Base-by-base conservation (phyloP, 2,888 invertebrate genomes). In the Branchellion lobata region DNA sequence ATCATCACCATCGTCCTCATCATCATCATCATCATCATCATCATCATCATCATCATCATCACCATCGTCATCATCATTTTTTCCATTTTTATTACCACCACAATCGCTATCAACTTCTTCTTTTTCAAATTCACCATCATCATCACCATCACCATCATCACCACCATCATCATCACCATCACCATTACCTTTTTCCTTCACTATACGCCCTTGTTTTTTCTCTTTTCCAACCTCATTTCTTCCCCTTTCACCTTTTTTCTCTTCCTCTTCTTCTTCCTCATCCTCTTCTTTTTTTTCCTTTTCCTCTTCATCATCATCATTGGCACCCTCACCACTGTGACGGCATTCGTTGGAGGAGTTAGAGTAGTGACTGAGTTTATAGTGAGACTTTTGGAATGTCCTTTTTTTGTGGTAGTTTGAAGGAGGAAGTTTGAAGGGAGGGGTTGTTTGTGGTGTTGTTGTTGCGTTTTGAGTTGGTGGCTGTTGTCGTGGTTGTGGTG, bases 301-400 rank as follows among this genome's bases (percentile, higher is more conserved):
- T 14, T 47, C 47, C 11, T 18, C 47, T 14, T 57, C 3, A 24
- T 57, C n/a, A 5, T 57, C n/a, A 24, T 57, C 61, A 24, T 24
- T 57, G n/a, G 5, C 61, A 24, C 5, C 61, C n/a, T n/a, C n/a
- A n/a, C n/a, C n/a, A n/a, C n/a, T n/a, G n/a, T n/a, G n/a, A n/a
- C n/a, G n/a, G n/a, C n/a, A n/a, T n/a, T n/a, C n/a, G n/a, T n/a
- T n/a, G 21, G 61, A 57, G 21, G 61, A 24, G 61, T n/a, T 57
- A 5, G 61, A 57, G 61, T 57, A 57, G n/a, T 57, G 61, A n/a
- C 61, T 57, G n/a, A 57, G 61, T 57, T 57, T 57, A n/a, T 57
- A 57, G 24, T 57, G 5, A 5, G 8, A 8, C 24, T 57, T 57
- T n/a, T 57, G 5, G 24, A 57, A 57, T 3, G 61, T 14, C 3